phyloP scores from a whole-genome alignment of 2,888 invertebrate genomes.

The Drosophila kanekoi region DNA sequence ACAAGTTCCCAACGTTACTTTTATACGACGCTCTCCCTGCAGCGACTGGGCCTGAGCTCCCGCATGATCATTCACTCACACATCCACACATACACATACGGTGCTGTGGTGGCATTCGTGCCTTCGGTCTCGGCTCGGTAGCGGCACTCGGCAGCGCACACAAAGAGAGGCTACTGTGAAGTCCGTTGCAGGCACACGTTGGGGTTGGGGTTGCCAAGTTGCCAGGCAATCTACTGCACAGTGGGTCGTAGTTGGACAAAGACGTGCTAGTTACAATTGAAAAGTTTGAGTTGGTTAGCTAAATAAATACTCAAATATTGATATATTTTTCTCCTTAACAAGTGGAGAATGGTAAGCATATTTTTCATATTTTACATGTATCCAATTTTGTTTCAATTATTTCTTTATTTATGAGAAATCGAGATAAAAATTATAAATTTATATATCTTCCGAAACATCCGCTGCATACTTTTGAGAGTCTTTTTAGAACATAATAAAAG shows the following conservation, averaged over 20 bases:
- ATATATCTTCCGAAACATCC: too few relatives aligned
- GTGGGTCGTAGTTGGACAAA: conserved; percentile 35
- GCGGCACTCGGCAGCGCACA: conserved; percentile 68
- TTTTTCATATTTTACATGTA: not conserved
- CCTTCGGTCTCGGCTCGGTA: conserved; percentile 67
- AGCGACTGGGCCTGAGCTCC: conserved; percentile 56
- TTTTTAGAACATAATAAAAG: not conserved
- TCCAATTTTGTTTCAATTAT: not conserved
- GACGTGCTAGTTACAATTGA: not conserved
- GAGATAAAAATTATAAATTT: too few relatives aligned
- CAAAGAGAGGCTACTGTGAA: conserved; percentile 80
- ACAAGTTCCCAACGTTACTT: conserved; percentile 83
- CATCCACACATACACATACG: conserved; percentile 10
- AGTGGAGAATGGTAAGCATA: too few relatives aligned
- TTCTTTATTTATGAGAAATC: too few relatives aligned
- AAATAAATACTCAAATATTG: conserved; percentile 23
- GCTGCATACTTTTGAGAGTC: conserved; percentile 49
- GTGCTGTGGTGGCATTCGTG: conserved; percentile 50
- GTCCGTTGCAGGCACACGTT: conserved; percentile 51
- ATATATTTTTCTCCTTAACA: not conserved
- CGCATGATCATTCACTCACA: conserved; percentile 67
- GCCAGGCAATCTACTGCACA: conserved; percentile 40
- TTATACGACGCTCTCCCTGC: conserved; percentile 78
- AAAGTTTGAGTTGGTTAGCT: conserved; percentile 7
- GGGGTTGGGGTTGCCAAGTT: conserved; percentile 62